Evolutionary conservation across 2,888 invertebrate genomes (phyloP), one percentile per base, ranked within the genome.

Genomic region (Leptopilina drosophilae): DNA sequence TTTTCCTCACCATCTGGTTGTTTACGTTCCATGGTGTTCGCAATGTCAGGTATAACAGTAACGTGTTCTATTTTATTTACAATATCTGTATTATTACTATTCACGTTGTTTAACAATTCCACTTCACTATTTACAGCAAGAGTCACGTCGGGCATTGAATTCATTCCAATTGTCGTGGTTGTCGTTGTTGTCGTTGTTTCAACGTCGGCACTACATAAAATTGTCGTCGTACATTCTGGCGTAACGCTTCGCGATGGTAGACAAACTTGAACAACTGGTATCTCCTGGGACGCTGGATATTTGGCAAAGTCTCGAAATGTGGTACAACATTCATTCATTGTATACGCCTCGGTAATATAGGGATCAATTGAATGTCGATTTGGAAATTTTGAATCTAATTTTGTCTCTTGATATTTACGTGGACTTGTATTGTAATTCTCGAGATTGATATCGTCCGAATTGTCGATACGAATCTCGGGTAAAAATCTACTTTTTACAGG

Each of bases 381-480:
- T 0, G 85, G 33, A 26, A 83, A 86, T 5, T 84, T 69, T 2
- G 82, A 49, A 69, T 82, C 80, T 42, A 82, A 83, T 26, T 80
- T 81, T 1, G 84, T 77, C 49, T 91, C 90, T 59, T 90, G 90
- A 84, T 91, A 92, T 81, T 92, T 92, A 79, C 92, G 91, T 0
- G 93, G 93, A 84, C 93, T 93, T 79, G 91, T 92, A 76, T 89
- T 92, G 87, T 93, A 93, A 64, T 90, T 90, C 83, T 93, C 93
- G 8, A 93, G 87, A 81, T 92, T 90, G 42, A 92, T 90, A 66
- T 92, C 90, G 75, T 92, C 91, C 65, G 86, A 81, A 33, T 86
- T 87, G 75, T 90, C 89, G 20, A 89, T 84, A 0, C 89, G 89
- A 65, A 89, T 89, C 78, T 91, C 90, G 0, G 91, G 88, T 62